A percentile compares a stretch with the other conserved stretches of the same genome.
Conservation (phyloP, 2,888 invertebrate species). For the Euzophera pinguis region DNA sequence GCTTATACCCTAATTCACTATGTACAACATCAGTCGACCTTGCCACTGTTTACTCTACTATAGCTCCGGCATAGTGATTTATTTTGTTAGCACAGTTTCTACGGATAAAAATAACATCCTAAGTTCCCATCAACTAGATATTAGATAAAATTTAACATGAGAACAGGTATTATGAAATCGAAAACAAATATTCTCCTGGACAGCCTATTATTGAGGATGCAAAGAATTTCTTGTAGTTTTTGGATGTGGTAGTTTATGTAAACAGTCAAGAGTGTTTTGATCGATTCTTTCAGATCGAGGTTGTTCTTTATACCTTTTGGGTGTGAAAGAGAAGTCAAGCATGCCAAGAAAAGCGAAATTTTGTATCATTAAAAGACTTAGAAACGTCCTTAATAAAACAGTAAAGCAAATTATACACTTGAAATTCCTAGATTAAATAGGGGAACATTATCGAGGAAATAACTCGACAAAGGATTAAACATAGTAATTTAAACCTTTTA, state of each 20-base stretch:
- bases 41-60: slow-evolving; percentile 25
- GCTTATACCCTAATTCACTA: slow-evolving; percentile 10
- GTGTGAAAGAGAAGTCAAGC: too few species aligned
- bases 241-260: too few species aligned
- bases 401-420: too few species aligned
- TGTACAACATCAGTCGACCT: slow-evolving; percentile 17
- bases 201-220: too few species aligned
- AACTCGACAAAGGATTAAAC: background rate
- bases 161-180: background rate
- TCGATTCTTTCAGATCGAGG: too few species aligned
- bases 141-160: slow-evolving; percentile 12
- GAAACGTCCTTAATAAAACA: too few species aligned
- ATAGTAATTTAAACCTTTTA: background rate
- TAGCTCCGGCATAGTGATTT: slow-evolving; percentile 40
- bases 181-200: too few species aligned
- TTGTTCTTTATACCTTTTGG: too few species aligned
- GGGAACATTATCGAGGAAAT: slow-evolving; percentile 7
- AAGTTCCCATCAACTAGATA: slow-evolving; percentile 10
- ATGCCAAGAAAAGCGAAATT: too few species aligned
- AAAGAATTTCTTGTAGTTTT: too few species aligned
- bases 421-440: background rate
- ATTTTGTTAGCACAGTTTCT: slow-evolving; percentile 37
- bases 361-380: too few species aligned
- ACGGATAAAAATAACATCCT: slow-evolving; percentile 32
- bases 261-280: too few species aligned